Evolutionary conservation across 2,113 vertebrate genomes (phyloP).

Genomic region (Campylomormyrus numenius): DNA sequence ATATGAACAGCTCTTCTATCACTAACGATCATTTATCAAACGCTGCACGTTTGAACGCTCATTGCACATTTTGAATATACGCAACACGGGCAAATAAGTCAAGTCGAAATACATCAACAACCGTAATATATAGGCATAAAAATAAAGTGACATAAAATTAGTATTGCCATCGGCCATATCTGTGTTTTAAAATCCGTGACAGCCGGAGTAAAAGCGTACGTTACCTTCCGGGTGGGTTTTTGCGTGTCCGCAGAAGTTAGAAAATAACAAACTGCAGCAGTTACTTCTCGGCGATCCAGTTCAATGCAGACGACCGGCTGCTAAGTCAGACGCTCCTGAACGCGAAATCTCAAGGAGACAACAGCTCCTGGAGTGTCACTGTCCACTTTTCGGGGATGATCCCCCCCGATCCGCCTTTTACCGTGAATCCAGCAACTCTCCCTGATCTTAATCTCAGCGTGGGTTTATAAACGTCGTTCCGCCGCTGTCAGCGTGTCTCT

Average conservation of each 20-base stretch:
- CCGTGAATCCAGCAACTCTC: background rate
- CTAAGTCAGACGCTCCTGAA: background rate
- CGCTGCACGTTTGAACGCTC: background rate
- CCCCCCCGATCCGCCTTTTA: background rate
- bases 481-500: background rate
- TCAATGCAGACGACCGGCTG: background rate
- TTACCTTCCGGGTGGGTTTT: background rate
- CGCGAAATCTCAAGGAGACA: background rate
- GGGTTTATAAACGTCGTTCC: constrained; percentile 1
- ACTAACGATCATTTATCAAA: background rate
- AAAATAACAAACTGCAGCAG: background rate
- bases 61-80: background rate
- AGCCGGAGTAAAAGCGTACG: background rate
- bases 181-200: background rate
- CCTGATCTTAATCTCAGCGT: background rate
- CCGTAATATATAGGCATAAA: background rate
- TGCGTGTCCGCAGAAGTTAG: background rate
- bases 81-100: background rate
- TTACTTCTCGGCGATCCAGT: background rate
- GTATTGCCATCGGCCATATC: background rate
- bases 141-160: background rate
- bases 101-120: background rate
- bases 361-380: background rate
- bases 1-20: background rate
- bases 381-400: background rate